These are phyloP conservation scores for Adoxophyes honmai DNA, from an alignment of 1,140 invertebrate genomes.

Conservation along the genomic window DNA sequence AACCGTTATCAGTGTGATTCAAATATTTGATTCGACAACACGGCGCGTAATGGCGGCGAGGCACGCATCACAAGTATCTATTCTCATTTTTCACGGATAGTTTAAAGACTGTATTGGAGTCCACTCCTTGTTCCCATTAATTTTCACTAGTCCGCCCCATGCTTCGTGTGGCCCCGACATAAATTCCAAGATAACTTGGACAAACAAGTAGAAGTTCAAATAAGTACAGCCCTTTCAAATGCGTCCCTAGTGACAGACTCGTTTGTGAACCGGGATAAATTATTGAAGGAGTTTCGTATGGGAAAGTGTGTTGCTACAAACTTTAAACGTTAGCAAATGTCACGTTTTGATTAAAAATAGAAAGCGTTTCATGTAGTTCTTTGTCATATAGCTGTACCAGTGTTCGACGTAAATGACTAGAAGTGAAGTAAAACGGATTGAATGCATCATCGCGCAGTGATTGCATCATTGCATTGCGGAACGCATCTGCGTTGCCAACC, in stretches of 20 bases:
- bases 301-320: not conserved
- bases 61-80: constrained; percentile 1
- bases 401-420: too few relatives aligned
- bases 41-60: not conserved
- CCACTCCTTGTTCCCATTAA: constrained; percentile 49
- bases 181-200: constrained; percentile 64
- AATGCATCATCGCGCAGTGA: too few relatives aligned
- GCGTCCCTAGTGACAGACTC: constrained; percentile 47
- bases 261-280: constrained; percentile 39
- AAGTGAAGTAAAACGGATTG: too few relatives aligned
- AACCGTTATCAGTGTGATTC: constrained; percentile 4
- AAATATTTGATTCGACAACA: constrained; percentile 7
- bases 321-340: not conserved
- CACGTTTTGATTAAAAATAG: not conserved
- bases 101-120: constrained; percentile 26
- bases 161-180: constrained; percentile 50
- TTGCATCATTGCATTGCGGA: too few relatives aligned
- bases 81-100: constrained; percentile 21
- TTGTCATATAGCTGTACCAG: too few relatives aligned
- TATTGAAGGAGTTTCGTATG: constrained; percentile 24
- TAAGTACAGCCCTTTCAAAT: constrained; percentile 59
- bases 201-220: constrained; percentile 60
- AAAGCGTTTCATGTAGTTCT: too few relatives aligned
- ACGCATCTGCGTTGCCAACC: too few relatives aligned
- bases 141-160: constrained; percentile 48